Evolutionary conservation across 2,113 vertebrate genomes (phyloP).

Genomic region (Saccopteryx leptura): DNA sequence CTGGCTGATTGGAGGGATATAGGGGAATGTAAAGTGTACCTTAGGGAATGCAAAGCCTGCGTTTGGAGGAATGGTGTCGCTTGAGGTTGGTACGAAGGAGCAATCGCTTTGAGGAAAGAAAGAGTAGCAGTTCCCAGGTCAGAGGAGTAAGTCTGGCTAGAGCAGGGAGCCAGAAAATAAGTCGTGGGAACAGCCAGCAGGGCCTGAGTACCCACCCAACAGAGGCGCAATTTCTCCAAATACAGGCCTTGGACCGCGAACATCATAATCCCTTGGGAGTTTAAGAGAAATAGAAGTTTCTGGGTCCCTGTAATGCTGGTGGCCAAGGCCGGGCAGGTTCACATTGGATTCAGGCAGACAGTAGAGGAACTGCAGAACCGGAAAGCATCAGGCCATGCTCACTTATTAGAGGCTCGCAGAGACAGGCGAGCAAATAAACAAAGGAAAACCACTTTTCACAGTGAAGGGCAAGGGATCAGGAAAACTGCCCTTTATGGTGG

Average conservation of each 20-base stretch:
- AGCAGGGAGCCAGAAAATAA: neutral
- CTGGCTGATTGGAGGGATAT: accelerated
- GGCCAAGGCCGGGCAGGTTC: too few species aligned
- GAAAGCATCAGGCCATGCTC: too few species aligned
- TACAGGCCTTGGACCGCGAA: neutral
- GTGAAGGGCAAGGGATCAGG: too few species aligned
- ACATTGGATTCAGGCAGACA: too few species aligned
- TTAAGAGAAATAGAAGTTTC: accelerated
- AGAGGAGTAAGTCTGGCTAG: neutral
- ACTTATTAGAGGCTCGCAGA: too few species aligned
- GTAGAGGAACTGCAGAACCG: too few species aligned
- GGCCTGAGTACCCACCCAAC: accelerated
- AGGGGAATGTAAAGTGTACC: accelerated
- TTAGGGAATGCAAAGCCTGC: accelerated
- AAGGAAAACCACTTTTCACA: too few species aligned
- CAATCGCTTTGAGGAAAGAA: neutral
- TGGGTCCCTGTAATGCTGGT: neutral
- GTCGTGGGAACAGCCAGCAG: accelerated
- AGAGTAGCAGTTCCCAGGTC: neutral
- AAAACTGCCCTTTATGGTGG: too few species aligned
- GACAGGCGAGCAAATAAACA: too few species aligned
- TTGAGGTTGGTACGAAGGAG: neutral
- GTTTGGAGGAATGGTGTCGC: accelerated
- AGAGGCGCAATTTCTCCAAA: accelerated
- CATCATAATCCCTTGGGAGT: accelerated